Evolutionary conservation across 2,797 vertebrate species (phyloP).

Genomic region (Psittacula echo): DNA sequence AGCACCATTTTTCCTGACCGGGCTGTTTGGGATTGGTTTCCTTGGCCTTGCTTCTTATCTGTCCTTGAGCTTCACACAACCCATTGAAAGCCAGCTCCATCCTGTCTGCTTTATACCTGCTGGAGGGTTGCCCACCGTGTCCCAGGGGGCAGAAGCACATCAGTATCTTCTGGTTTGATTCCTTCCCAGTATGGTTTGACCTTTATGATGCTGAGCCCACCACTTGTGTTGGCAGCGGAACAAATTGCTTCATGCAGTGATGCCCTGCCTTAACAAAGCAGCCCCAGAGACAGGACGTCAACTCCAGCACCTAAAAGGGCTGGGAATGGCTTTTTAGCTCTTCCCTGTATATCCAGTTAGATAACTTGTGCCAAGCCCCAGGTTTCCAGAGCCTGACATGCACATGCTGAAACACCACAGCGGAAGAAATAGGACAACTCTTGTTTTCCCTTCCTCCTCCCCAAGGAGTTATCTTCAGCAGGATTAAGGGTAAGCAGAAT

Average conservation of each 20-base stretch:
- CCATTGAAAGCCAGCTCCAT: neutral
- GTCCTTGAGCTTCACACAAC: neutral
- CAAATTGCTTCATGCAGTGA: neutral
- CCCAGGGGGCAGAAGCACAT: neutral
- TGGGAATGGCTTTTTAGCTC: neutral
- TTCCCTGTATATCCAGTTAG: neutral
- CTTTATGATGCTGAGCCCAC: neutral
- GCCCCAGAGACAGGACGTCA: neutral
- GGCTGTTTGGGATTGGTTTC: neutral
- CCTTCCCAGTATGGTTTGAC: neutral
- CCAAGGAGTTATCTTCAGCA: neutral
- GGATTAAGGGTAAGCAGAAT: neutral
- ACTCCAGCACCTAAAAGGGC: neutral
- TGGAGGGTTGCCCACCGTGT: neutral
- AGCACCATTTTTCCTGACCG: neutral
- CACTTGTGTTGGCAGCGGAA: neutral
- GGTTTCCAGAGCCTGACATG: neutral
- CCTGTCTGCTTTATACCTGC: neutral
- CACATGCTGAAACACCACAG: neutral
- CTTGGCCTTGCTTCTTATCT: neutral
- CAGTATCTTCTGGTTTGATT: neutral
- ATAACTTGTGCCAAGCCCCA: neutral
- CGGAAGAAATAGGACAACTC: neutral
- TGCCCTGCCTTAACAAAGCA: neutral
- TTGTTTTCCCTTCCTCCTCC: neutral